A percentile compares a stretch with the other conserved stretches of the same genome.
These are phyloP conservation scores for Sebastes goodei DNA, from an alignment of 2,797 vertebrate genomes.

Conservation along the genomic window DNA sequence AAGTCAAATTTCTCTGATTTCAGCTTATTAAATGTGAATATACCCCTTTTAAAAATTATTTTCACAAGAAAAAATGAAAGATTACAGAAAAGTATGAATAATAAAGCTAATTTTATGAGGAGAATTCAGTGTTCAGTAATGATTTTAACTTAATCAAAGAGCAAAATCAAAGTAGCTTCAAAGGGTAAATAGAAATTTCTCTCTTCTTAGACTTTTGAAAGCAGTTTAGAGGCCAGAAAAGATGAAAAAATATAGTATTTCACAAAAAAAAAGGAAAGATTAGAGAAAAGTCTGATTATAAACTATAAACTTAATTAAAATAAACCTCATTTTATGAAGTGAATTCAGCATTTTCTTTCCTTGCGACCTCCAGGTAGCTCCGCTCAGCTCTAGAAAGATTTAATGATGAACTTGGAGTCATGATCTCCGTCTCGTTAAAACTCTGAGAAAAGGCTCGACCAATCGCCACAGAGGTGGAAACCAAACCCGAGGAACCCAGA, in stretches of 20 bases:
- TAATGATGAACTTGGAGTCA: slow-evolving; percentile 19
- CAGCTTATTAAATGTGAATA: too few species aligned
- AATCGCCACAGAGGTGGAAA: slow-evolving; percentile 40
- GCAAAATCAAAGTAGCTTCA: too few species aligned
- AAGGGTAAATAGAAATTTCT: too few species aligned
- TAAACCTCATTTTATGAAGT: not conserved
- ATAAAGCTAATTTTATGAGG: too few species aligned
- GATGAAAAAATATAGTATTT: too few species aligned
- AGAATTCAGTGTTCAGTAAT: too few species aligned
- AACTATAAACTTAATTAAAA: not conserved
- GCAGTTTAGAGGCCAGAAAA: too few species aligned
- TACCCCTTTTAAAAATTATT: too few species aligned
- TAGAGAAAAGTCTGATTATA: not conserved
- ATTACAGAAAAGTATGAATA: not conserved
- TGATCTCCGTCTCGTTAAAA: not conserved
- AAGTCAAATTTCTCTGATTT: too few species aligned
- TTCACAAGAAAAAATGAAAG: not conserved
- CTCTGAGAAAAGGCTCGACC: slow-evolving; percentile 12
- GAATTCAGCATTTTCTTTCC: not conserved
- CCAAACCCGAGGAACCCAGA: slow-evolving; percentile 28
- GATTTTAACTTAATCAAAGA: too few species aligned
- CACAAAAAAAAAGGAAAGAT: too few species aligned
- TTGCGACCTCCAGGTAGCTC: slow-evolving; percentile 24
- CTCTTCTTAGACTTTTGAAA: too few species aligned
- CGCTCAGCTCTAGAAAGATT: not conserved